These are phyloP conservation scores for Brachionus angularis DNA, from an alignment of 1,140 invertebrate species.

Conservation along the genomic window DNA sequence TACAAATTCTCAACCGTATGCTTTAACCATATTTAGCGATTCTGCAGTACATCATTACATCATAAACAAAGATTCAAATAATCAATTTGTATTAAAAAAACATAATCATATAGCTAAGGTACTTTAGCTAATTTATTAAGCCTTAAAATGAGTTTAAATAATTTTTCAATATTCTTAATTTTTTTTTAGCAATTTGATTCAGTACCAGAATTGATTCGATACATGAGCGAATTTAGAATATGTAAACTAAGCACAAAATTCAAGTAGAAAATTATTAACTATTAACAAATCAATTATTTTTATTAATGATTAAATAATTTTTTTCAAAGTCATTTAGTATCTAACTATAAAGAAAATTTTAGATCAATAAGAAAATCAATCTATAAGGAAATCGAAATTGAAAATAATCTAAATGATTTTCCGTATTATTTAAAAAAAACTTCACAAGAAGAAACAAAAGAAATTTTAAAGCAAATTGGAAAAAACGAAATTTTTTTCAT, in stretches of 20 bases:
- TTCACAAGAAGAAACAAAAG: background rate
- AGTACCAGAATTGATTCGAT: too few species aligned
- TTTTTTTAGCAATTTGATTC: too few species aligned
- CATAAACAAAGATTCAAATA: background rate
- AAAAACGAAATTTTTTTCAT: too few species aligned
- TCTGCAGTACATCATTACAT: background rate
- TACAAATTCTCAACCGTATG: background rate
- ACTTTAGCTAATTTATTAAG: background rate
- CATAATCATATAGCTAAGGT: background rate
- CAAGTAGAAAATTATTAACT: too few species aligned
- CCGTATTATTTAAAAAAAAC: background rate
- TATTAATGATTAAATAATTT: too few species aligned
- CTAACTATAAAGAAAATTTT: too few species aligned
- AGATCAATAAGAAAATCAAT: too few species aligned
- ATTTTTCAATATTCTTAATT: too few species aligned
- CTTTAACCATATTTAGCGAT: background rate
- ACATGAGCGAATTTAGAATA: background rate
- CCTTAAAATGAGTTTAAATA: too few species aligned
- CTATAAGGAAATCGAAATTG: background rate
- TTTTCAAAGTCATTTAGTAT: too few species aligned
- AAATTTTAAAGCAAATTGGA: background rate
- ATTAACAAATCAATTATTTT: too few species aligned
- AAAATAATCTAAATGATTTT: background rate
- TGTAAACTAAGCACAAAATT: too few species aligned
- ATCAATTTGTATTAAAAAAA: background rate